Conservation (phyloP, 2,113 vertebrate genomes). For the Dicrurus megarhynchus region DNA sequence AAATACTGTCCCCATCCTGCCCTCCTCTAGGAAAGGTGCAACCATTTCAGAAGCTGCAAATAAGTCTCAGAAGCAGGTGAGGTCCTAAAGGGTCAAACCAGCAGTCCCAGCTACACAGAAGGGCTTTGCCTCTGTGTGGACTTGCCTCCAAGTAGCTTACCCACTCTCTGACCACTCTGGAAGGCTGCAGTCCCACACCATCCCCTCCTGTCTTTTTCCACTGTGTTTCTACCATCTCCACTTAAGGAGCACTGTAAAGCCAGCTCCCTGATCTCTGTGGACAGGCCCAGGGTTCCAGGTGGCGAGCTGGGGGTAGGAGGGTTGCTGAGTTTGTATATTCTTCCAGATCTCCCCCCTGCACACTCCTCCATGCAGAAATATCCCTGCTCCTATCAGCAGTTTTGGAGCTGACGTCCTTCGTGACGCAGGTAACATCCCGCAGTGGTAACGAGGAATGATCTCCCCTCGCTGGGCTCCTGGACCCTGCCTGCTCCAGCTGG, state of each 20-base stretch:
- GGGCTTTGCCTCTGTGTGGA: background rate
- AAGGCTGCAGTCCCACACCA: background rate
- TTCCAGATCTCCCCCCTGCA: constrained; percentile 50
- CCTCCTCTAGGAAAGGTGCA: background rate
- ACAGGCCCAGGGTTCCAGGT: background rate
- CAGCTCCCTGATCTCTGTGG: background rate
- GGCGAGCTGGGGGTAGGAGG: background rate
- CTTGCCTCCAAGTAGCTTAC: background rate
- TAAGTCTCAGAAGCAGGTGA: background rate
- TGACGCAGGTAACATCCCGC: background rate
- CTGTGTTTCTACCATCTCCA: background rate
- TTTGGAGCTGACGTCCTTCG: constrained; percentile 34
- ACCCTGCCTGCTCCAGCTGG: background rate
- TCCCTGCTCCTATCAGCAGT: constrained; percentile 46
- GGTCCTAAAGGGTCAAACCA: background rate
- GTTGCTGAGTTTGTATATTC: constrained; percentile 76
- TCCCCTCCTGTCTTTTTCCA: background rate
- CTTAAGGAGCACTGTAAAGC: background rate
- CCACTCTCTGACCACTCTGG: background rate
- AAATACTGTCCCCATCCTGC: background rate
- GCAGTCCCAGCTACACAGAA: background rate
- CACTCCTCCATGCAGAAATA: constrained; percentile 49
- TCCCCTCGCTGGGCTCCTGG: fast-evolving
- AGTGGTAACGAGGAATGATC: background rate
- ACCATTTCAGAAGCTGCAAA: background rate